phyloP scores from a whole-genome alignment of 2,113 vertebrate genomes.

The Barbus barbus region DNA sequence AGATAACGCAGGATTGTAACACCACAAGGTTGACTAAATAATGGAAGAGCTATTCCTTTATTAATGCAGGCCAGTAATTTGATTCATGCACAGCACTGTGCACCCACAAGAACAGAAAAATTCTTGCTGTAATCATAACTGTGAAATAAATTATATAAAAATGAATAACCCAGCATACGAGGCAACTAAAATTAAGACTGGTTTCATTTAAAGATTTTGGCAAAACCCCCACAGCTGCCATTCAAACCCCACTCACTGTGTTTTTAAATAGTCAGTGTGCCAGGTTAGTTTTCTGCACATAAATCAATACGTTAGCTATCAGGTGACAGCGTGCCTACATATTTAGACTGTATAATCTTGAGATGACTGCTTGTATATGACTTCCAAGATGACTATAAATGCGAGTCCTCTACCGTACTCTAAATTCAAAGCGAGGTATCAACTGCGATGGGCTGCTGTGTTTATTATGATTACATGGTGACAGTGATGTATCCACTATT shows the following conservation, averaged over 20 bases:
- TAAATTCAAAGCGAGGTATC: slow-evolving; percentile 19
- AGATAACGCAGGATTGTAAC: too few relatives aligned
- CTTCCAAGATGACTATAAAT: slow-evolving; percentile 17
- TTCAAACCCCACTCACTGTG: not conserved
- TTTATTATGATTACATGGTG: slow-evolving; percentile 43
- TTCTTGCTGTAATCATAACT: too few relatives aligned
- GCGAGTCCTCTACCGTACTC: not conserved
- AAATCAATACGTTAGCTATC: not conserved
- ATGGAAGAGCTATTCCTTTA: too few relatives aligned
- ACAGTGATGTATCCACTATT: slow-evolving; percentile 41
- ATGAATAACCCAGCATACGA: too few relatives aligned
- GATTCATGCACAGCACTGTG: too few relatives aligned
- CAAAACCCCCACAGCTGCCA: too few relatives aligned
- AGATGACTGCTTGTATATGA: slow-evolving; percentile 24
- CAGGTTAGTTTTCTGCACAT: slow-evolving; percentile 9
- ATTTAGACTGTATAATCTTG: slow-evolving; percentile 19
- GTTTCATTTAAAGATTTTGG: too few relatives aligned
- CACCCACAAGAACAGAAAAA: too few relatives aligned
- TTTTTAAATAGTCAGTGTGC: not conserved
- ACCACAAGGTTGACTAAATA: too few relatives aligned
- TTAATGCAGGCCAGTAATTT: too few relatives aligned
- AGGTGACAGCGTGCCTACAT: slow-evolving; percentile 4
- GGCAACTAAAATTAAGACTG: too few relatives aligned
- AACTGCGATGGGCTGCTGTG: slow-evolving; percentile 18
- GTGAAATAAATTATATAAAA: too few relatives aligned